Conservation (phyloP, 2,888 invertebrate species). For the Pachydiplax longipennis region DNA sequence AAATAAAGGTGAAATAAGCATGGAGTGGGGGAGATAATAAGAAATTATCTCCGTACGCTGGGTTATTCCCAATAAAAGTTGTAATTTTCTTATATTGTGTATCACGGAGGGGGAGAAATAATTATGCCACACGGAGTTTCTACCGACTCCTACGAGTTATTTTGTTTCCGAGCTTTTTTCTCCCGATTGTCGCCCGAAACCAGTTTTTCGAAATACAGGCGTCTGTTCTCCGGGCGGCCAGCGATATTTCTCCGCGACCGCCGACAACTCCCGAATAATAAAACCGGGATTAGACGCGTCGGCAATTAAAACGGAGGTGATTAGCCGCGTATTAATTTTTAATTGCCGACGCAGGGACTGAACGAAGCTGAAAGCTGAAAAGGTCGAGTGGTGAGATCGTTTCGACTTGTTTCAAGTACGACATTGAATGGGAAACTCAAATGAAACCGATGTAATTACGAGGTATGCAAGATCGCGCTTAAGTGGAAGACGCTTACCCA, state of each 20-base stretch:
- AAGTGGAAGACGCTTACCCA: too few species aligned
- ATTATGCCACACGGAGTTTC: not conserved
- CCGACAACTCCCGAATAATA: not conserved
- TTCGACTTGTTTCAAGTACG: not conserved
- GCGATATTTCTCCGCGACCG: not conserved
- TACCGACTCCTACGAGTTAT: not conserved
- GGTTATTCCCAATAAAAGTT: not conserved
- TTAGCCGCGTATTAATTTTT: not conserved
- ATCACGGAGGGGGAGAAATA: not conserved
- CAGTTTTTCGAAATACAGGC: not conserved
- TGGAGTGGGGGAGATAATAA: not conserved
- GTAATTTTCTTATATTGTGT: conserved; percentile 1
- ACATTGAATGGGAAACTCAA: not conserved
- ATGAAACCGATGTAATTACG: not conserved
- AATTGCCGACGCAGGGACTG: not conserved
- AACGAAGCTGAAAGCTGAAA: not conserved
- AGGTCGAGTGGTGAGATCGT: not conserved
- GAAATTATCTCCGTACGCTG: conserved; percentile 25
- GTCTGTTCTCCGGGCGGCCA: not conserved
- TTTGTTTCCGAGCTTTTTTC: not conserved
- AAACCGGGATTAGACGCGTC: not conserved
- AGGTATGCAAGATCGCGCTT: too few species aligned
- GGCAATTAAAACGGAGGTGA: conserved; percentile 14
- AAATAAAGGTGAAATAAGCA: not conserved
- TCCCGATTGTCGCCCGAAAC: not conserved